Evolutionary conservation across 2,888 invertebrate species (phyloP).

Genomic region (Perizoma affinitatum): DNA sequence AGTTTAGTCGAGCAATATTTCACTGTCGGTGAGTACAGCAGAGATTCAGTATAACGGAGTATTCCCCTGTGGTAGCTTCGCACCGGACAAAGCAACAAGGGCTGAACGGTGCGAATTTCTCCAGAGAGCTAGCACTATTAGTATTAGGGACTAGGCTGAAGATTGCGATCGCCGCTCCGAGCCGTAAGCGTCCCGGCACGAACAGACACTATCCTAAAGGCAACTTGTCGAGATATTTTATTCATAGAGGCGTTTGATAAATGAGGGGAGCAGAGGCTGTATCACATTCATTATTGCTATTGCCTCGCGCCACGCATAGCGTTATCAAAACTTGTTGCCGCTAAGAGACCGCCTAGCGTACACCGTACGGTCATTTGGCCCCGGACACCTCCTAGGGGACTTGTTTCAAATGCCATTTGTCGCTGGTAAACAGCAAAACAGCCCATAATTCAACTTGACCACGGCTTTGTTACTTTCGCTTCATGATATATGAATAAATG

Average conservation of each 20-base stretch:
- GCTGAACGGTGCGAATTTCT: constrained; percentile 63
- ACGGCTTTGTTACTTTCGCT: constrained; percentile 64
- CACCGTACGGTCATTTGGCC: constrained; percentile 55
- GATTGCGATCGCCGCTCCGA: constrained; percentile 69
- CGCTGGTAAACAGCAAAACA: constrained; percentile 67
- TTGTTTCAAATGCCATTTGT: constrained; percentile 70
- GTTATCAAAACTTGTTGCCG: constrained; percentile 81
- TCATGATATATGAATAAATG: constrained; percentile 55
- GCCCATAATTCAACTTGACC: constrained; percentile 67
- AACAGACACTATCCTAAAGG: constrained; percentile 71
- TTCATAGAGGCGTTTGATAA: constrained; percentile 79
- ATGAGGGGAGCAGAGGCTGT: constrained; percentile 72
- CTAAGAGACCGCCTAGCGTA: constrained; percentile 61
- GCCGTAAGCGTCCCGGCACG: constrained; percentile 71
- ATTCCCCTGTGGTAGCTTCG: constrained; percentile 54
- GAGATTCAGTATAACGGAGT: constrained; percentile 44
- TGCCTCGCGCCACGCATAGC: constrained; percentile 70
- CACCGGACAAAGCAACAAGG: constrained; percentile 57
- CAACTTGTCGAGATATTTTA: constrained; percentile 76
- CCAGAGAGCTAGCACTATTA: constrained; percentile 65
- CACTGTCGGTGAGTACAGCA: constrained; percentile 42
- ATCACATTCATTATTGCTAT: constrained; percentile 80
- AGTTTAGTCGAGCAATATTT: constrained; percentile 40
- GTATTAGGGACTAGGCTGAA: constrained; percentile 62
- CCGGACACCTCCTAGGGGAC: constrained; percentile 64